These are phyloP conservation scores for Brachyistius frenatus DNA, from an alignment of 2,113 vertebrate genomes.

Conservation along the genomic window DNA sequence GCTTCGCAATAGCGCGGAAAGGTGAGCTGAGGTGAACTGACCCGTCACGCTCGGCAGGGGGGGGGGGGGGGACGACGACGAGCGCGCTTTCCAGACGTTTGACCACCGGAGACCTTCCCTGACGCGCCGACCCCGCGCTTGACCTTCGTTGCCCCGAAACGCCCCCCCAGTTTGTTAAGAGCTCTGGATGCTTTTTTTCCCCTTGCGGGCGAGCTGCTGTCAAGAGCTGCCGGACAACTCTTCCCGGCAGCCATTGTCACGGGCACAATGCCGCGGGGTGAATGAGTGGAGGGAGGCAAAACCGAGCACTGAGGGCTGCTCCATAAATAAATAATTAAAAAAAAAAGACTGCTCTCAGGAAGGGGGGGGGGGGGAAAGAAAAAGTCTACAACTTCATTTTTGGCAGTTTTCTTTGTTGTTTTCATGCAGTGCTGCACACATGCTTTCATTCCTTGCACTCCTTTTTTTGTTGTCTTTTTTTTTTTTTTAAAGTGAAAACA, in stretches of 20 bases:
- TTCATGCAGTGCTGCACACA: slow-evolving; percentile 5
- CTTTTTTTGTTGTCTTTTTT: neutral
- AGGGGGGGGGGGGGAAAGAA: too few relatives aligned
- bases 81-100: slow-evolving; percentile 51
- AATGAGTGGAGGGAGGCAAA: slow-evolving; percentile 8
- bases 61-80: slow-evolving; percentile 30
- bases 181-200: slow-evolving; percentile 35
- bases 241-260: slow-evolving; percentile 33
- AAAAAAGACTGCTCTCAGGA: too few relatives aligned
- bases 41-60: neutral
- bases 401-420: slow-evolving; percentile 21
- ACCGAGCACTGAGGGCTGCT: neutral
- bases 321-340: too few relatives aligned
- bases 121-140: slow-evolving; percentile 65
- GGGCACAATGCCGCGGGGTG: slow-evolving; percentile 36
- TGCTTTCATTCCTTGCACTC: neutral
- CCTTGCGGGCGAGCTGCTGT: slow-evolving; percentile 31
- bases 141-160: slow-evolving; percentile 39
- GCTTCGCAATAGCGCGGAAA: slow-evolving; percentile 6
- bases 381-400: neutral
- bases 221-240: slow-evolving; percentile 37
- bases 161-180: slow-evolving; percentile 26
- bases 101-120: slow-evolving; percentile 46
- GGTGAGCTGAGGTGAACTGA: slow-evolving; percentile 12
- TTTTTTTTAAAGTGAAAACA: slow-evolving; percentile 17